Conservation (phyloP, 2,888 invertebrate species). For the Gymnosoma rotundatum region DNA sequence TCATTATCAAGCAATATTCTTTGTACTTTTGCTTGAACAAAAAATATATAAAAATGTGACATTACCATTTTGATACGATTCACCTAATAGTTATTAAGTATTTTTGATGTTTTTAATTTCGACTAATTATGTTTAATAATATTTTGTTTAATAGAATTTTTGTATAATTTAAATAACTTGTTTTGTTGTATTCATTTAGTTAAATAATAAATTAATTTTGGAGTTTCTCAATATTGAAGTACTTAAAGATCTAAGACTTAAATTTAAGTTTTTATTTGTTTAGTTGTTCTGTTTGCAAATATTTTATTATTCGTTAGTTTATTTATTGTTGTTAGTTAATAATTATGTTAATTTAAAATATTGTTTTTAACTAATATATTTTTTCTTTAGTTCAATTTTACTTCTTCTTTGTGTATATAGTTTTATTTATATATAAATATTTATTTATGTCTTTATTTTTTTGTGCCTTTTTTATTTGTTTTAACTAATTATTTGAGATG, state of each 20-base stretch:
- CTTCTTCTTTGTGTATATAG: constrained; percentile 60
- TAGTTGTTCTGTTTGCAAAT: constrained; percentile 51
- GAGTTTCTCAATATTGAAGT: constrained; percentile 55
- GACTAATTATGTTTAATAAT: constrained; percentile 24
- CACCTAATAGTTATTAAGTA: constrained; percentile 19
- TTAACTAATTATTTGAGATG: constrained; percentile 69
- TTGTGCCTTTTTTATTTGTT: constrained; percentile 68
- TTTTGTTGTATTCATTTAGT: constrained; percentile 31
- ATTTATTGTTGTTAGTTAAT: constrained; percentile 63
- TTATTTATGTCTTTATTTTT: constrained; percentile 72
- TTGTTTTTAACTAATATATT: too few relatives aligned
- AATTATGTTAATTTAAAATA: constrained; percentile 40
- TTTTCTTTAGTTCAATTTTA: constrained; percentile 52
- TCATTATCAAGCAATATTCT: neutral
- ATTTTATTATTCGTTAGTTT: constrained; percentile 65
- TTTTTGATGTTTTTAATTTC: constrained; percentile 12
- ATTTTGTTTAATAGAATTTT: constrained; percentile 39
- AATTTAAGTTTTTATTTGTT: constrained; percentile 57
- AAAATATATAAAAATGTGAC: neutral
- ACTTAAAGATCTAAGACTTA: constrained; percentile 67
- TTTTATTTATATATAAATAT: constrained; percentile 67
- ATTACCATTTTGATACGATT: constrained; percentile 6
- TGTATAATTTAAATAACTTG: constrained; percentile 67
- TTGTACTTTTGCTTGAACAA: neutral
- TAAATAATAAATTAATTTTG: constrained; percentile 67